These are phyloP conservation scores for Leptinotarsa juncta DNA, from an alignment of 2,888 invertebrate genomes.

Conservation along the genomic window DNA sequence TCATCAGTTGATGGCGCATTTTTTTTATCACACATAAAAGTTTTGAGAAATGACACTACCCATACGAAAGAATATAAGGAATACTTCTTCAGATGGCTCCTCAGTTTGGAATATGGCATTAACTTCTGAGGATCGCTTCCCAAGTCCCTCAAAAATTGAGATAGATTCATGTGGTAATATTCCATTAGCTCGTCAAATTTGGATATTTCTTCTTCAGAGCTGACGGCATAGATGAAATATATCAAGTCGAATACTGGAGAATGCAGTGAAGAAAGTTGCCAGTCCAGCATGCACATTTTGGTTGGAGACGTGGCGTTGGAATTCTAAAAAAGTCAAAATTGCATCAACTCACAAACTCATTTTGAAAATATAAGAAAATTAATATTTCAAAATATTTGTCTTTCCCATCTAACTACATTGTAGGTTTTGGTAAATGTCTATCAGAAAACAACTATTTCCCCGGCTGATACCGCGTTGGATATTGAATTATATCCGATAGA, in stretches of 20 bases:
- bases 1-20: not conserved
- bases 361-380: too few species aligned
- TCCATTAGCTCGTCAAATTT: conserved; percentile 53
- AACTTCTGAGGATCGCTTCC: conserved; percentile 53
- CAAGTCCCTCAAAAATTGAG: conserved; percentile 46
- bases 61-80: conserved; percentile 26
- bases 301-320: conserved; percentile 25
- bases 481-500: too few species aligned
- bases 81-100: conserved; percentile 54
- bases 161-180: conserved; percentile 55
- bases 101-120: conserved; percentile 54
- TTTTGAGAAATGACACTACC: not conserved
- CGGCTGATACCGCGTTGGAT: too few species aligned
- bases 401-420: too few species aligned
- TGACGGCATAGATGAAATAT: conserved; percentile 55
- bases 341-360: too few species aligned
- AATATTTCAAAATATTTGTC: too few species aligned
- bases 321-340: too few species aligned
- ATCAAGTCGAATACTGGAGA: conserved; percentile 55
- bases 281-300: conserved; percentile 50
- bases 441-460: too few species aligned
- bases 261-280: conserved; percentile 48
- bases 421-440: too few species aligned
- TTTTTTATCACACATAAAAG: not conserved
- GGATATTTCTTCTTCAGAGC: conserved; percentile 49